phyloP scores from a whole-genome alignment of 2,797 vertebrate genomes.

The Melanotaenia trifasciata region DNA sequence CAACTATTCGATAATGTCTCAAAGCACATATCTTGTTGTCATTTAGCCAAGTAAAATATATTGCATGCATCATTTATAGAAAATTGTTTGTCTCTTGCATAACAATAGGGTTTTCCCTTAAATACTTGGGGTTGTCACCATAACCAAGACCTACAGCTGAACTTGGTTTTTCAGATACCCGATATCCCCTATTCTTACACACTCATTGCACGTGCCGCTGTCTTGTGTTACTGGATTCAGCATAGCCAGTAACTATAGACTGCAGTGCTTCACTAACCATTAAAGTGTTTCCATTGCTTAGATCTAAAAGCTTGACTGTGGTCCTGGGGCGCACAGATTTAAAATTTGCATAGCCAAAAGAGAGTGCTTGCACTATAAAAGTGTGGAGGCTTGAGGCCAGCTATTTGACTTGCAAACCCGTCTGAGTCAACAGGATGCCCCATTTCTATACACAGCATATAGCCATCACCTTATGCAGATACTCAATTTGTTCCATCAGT shows the following conservation, averaged over 20 bases:
- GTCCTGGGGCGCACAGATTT: conserved; percentile 56
- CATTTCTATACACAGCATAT: conserved; percentile 49
- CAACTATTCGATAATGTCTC: conserved; percentile 62
- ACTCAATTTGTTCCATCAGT: conserved; percentile 34
- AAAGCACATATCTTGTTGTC: conserved; percentile 44
- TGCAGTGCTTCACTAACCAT: conserved; percentile 45
- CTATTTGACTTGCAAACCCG: conserved; percentile 83
- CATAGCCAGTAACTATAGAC: conserved; percentile 47
- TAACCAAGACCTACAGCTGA: conserved; percentile 64
- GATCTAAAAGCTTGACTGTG: conserved; percentile 47
- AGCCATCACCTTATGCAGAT: conserved; percentile 41
- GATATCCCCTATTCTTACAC: conserved; percentile 55
- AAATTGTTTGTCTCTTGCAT: conserved; percentile 50
- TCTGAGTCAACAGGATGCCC: conserved; percentile 62
- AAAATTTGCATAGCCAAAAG: conserved; percentile 81
- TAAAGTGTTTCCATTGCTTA: conserved; percentile 58
- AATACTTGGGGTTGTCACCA: conserved; percentile 55
- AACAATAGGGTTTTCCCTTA: conserved; percentile 58
- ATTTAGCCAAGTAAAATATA: conserved; percentile 62
- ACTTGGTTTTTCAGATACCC: conserved; percentile 66
- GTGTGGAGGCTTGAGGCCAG: conserved; percentile 52
- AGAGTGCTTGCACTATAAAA: conserved; percentile 52
- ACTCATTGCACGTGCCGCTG: conserved; percentile 43
- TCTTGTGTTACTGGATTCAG: conserved; percentile 47
- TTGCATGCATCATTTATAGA: conserved; percentile 42